Conservation (phyloP, 2,888 invertebrate species). For the Melanchra persicariae region DNA sequence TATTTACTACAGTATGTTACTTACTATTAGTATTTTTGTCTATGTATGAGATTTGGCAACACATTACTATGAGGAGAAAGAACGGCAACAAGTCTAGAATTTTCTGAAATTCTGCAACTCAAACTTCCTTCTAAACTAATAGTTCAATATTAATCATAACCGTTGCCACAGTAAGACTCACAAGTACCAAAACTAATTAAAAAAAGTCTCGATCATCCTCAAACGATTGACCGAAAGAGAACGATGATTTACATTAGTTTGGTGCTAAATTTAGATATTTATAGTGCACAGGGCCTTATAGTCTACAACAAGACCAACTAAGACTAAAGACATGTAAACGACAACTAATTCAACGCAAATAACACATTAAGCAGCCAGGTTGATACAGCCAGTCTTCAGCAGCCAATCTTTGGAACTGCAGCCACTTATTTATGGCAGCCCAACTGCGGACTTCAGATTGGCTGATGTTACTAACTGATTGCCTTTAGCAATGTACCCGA, state of each 20-base stretch:
- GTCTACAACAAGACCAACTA: background rate
- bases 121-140: background rate
- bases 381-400: background rate
- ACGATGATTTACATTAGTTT: background rate
- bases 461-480: constrained; percentile 27
- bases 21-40: constrained; percentile 23
- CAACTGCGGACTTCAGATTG: constrained; percentile 32
- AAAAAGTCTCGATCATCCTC: background rate
- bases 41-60: constrained; percentile 9
- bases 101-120: background rate
- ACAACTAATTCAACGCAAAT: background rate
- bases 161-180: background rate
- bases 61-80: background rate
- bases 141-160: background rate
- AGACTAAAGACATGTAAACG: background rate
- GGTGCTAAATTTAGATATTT: background rate
- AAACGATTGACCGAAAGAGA: background rate
- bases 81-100: background rate
- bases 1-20: constrained; percentile 17
- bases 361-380: background rate
- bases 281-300: background rate
- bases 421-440: constrained; percentile 52
- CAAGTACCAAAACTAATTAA: background rate
- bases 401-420: constrained; percentile 34
- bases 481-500: background rate